Base-by-base conservation (phyloP, 2,888 invertebrate genomes). In the Pedicia rivosa region DNA sequence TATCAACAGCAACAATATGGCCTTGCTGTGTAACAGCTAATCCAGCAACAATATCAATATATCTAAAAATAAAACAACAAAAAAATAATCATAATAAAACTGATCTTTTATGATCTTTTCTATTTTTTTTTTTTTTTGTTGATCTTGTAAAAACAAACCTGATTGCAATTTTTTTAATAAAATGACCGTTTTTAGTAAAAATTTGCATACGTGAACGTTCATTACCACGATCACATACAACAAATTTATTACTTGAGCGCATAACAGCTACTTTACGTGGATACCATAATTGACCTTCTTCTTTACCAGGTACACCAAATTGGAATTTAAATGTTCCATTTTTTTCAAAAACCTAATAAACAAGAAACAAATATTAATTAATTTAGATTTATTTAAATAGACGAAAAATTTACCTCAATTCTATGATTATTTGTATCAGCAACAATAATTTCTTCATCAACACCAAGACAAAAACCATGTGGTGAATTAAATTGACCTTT, bases 161-260 rank as follows among this genome's bases (percentile, higher is more conserved):
- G 44, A 80, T 79, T 42, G 90, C 88, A 44, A 94, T 94, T 63
- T 94, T 94, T 63, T 88, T 88, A 51, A 94, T 70, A 60, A 94
- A 95, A 54, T 91, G 88, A 19, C 94, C 94, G 55, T 81, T 90
- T 54, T 87, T 88, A 28, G 88, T 91, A 56, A 95, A 95, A 48
- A 95, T 88, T 63, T 95, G 95, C 91, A 95, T 92, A 40, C 94
- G 78, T 2, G 91, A 91, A 38, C 94, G 74, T 57, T 95, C 94
- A 52, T 90, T 92, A 33, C 94, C 94, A 45, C 95, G 80, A 63
- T 95, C 95, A 59, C 95, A 95, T 3, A 95, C 90, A n/a, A 95
- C 92, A 58, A 86, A 86, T 57, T 87, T 87, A 26, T 86, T 86
- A 36, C 78, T 81, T 39, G 76, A 77, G 38, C 82, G 72, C 68